phyloP scores from a whole-genome alignment of 2,113 vertebrate species.

The Zosterops borbonicus region DNA sequence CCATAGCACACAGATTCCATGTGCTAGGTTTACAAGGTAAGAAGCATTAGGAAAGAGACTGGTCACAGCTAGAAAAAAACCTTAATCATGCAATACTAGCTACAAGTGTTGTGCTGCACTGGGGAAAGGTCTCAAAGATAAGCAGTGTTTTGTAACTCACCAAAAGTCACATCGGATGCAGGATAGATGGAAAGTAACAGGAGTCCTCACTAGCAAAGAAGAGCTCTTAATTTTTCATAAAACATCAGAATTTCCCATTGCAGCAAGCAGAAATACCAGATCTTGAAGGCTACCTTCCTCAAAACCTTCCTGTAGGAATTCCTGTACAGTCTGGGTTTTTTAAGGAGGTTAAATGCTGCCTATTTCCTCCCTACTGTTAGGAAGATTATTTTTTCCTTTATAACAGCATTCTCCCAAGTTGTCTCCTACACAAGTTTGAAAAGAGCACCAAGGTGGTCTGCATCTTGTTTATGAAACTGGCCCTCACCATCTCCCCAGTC shows the following conservation, averaged over 20 bases:
- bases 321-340: neutral
- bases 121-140: neutral
- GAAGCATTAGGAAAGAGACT: neutral
- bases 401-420: neutral
- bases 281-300: neutral
- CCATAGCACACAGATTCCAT: neutral
- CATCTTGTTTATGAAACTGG: neutral
- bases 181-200: neutral
- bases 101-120: neutral
- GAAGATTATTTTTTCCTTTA: neutral
- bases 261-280: neutral
- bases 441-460: neutral
- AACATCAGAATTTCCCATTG: neutral
- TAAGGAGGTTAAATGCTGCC: neutral
- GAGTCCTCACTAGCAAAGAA: neutral
- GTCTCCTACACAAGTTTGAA: neutral
- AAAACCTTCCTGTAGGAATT: neutral
- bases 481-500: neutral
- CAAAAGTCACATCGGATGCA: neutral
- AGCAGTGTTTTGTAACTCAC: neutral
- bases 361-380: neutral
- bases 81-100: neutral
- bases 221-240: neutral
- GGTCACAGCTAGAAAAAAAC: neutral
- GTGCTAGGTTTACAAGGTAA: neutral